Evolutionary conservation across 2,888 invertebrate genomes (phyloP).

Genomic region (Phrixothrix hirtus): DNA sequence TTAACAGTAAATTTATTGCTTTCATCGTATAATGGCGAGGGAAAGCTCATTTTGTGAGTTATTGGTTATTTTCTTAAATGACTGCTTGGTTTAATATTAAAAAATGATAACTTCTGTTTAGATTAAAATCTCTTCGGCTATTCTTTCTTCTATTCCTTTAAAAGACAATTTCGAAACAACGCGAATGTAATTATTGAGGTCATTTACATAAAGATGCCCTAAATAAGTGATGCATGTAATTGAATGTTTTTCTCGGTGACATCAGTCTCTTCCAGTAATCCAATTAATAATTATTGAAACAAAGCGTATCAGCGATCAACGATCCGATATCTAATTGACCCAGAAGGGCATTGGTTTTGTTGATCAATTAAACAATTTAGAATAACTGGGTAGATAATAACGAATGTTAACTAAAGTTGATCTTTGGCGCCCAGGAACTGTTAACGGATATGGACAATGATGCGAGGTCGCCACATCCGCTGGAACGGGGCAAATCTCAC

Average conservation of each 20-base stretch:
- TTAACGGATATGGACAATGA: constrained; percentile 23
- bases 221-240: too few species aligned
- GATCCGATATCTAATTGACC: constrained; percentile 18
- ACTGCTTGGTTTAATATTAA: not conserved
- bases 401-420: constrained; percentile 24
- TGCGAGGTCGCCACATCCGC: constrained; percentile 24
- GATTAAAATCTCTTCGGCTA: too few species aligned
- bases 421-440: constrained; percentile 27
- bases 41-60: not conserved
- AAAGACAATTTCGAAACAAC: too few species aligned
- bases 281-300: constrained; percentile 13
- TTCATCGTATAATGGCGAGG: too few species aligned
- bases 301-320: constrained; percentile 9
- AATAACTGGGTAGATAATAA: constrained; percentile 19
- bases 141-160: too few species aligned
- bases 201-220: not conserved
- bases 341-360: constrained; percentile 15
- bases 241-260: too few species aligned
- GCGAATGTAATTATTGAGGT: not conserved
- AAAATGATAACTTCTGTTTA: too few species aligned
- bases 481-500: constrained; percentile 20
- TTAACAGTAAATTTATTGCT: too few species aligned
- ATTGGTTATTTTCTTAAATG: not conserved
- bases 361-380: constrained; percentile 24
- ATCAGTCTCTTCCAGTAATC: constrained; percentile 19